Percentiles rank a stretch among this genome's conserved stretches.
Conservation (phyloP, 2,888 invertebrate genomes). For the Dione juno region DNA sequence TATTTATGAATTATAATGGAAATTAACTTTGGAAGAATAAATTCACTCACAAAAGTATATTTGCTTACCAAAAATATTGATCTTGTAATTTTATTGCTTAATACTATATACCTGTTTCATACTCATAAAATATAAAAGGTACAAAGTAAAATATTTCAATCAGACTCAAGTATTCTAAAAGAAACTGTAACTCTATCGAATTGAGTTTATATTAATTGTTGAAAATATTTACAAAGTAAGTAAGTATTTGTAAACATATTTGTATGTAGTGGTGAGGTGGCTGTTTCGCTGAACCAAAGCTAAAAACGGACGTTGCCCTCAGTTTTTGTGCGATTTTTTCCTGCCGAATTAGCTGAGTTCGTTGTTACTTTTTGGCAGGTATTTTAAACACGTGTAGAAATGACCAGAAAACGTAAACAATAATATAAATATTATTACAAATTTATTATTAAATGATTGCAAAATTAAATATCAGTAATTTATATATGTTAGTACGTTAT, state of each 20-base stretch:
- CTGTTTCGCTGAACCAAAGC: constrained; percentile 70
- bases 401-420: constrained; percentile 23
- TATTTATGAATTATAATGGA: neutral
- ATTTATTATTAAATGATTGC: too few species aligned
- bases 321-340: constrained; percentile 63
- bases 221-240: constrained; percentile 33
- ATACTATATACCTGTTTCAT: neutral
- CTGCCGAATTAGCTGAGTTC: constrained; percentile 56
- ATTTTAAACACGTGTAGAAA: constrained; percentile 24
- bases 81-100: neutral
- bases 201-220: constrained; percentile 38
- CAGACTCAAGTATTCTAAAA: constrained; percentile 26
- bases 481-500: neutral
- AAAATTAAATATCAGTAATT: neutral
- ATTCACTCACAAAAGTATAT: neutral
- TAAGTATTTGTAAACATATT: constrained; percentile 37
- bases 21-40: neutral
- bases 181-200: constrained; percentile 32
- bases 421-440: constrained; percentile 7
- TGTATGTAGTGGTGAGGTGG: constrained; percentile 56
- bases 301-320: constrained; percentile 79
- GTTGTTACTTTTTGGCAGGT: constrained; percentile 45
- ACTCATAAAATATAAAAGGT: neutral
- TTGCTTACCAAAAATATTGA: neutral
- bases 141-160: neutral